Conservation (phyloP, 2,113 vertebrate species). For the Sinocyclocheilus grahami region DNA sequence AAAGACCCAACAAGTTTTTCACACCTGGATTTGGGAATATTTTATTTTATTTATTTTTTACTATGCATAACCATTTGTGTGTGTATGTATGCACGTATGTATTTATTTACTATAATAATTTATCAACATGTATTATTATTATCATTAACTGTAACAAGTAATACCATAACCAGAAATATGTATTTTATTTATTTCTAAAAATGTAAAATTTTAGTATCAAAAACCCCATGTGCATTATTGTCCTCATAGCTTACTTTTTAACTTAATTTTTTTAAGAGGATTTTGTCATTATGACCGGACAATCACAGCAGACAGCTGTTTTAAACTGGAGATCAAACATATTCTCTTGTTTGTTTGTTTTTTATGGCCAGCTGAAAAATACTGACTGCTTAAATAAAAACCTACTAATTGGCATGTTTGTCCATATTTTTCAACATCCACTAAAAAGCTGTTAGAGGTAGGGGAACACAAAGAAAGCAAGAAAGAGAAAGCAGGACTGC, state of each 20-base stretch:
- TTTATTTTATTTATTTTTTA: no score
- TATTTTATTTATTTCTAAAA: neutral
- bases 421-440: neutral
- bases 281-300: neutral
- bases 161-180: no score
- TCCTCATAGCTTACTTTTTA: neutral
- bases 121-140: no score
- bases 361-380: neutral
- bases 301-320: constrained; percentile 13
- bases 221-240: neutral
- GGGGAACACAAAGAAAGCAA: neutral
- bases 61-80: no score
- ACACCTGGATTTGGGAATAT: no score
- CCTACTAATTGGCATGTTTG: constrained; percentile 15
- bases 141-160: no score
- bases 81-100: no score
- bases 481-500: neutral
- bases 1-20: no score
- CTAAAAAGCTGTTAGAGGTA: constrained; percentile 26
- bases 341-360: neutral
- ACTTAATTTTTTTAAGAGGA: neutral
- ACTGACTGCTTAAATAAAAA: constrained; percentile 8
- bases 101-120: no score
- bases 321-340: neutral
- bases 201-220: neutral